Conservation (phyloP, 2,888 invertebrate species). For the Drosophila paranaensis region DNA sequence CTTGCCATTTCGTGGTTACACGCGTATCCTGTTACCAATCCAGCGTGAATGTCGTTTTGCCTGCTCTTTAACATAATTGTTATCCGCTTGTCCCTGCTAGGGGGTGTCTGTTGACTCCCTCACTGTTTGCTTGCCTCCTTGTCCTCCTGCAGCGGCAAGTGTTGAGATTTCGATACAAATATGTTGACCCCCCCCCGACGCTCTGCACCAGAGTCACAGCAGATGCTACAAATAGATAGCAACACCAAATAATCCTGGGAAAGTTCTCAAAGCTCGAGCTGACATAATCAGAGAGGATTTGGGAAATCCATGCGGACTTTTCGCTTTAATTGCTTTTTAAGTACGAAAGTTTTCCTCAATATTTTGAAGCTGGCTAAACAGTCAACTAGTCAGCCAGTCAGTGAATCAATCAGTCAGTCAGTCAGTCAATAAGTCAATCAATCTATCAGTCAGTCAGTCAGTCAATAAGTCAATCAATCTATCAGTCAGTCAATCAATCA, state of each 20-base stretch:
- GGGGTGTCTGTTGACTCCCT: slow-evolving; percentile 7
- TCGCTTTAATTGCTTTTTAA: slow-evolving; percentile 1
- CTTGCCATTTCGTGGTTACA: slow-evolving; percentile 82
- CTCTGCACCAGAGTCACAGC: slow-evolving; percentile 12
- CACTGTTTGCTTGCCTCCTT: slow-evolving; percentile 10
- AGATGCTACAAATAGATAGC: slow-evolving; percentile 49
- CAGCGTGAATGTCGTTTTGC: slow-evolving; percentile 72
- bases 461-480: background rate
- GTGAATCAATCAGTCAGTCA: too few relatives aligned
- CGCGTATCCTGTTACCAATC: slow-evolving; percentile 85
- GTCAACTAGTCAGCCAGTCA: background rate
- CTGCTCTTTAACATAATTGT: slow-evolving; percentile 79
- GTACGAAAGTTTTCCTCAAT: background rate
- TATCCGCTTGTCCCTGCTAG: slow-evolving; percentile 59
- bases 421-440: background rate
- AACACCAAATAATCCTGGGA: slow-evolving; percentile 40
- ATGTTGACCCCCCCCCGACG: slow-evolving; percentile 20
- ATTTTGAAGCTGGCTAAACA: background rate
- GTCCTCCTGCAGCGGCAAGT: slow-evolving; percentile 47
- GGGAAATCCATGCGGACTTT: background rate
- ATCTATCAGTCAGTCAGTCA: background rate
- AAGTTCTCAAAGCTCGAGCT: slow-evolving; percentile 6
- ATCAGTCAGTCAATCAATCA: background rate
- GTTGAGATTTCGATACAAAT: slow-evolving; percentile 57
- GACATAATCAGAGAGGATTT: background rate